phyloP scores from a whole-genome alignment of 2,113 vertebrate species.

The Pollimyrus isidori region DNA sequence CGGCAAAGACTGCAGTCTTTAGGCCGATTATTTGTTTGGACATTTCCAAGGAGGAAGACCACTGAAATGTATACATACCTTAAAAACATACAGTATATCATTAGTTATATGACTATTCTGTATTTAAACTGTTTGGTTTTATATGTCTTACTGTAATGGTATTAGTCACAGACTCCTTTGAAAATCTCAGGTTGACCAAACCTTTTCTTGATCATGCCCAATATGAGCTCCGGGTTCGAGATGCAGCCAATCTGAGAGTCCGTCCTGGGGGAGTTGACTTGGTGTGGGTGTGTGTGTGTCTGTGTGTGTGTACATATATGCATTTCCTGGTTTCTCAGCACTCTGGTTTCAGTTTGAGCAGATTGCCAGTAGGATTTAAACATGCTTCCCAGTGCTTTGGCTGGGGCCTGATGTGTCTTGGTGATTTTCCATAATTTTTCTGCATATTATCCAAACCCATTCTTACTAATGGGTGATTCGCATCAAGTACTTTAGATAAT shows the following conservation, averaged over 20 bases:
- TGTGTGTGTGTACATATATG: background rate
- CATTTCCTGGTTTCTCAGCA: background rate
- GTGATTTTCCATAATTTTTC: background rate
- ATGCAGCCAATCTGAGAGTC: background rate
- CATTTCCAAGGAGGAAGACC: slow-evolving; percentile 1
- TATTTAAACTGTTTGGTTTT: slow-evolving; percentile 11
- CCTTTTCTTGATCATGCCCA: background rate
- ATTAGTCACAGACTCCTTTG: slow-evolving; percentile 7
- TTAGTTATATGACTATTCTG: slow-evolving; percentile 12
- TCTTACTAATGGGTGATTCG: background rate
- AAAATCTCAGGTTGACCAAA: slow-evolving; percentile 20
- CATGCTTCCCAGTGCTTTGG: background rate
- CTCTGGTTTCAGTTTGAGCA: background rate
- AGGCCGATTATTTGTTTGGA: slow-evolving; percentile 16
- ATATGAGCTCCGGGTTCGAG: background rate
- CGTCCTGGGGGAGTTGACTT: background rate
- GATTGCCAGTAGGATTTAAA: background rate
- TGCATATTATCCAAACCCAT: background rate
- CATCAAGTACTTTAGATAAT: background rate
- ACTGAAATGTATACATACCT: slow-evolving; percentile 8
- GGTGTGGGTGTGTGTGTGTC: background rate
- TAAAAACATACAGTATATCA: background rate
- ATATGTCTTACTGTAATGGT: slow-evolving; percentile 1
- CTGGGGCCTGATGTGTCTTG: background rate
- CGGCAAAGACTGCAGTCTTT: background rate